Evolutionary conservation across 2,888 invertebrate genomes (phyloP).

Genomic region (Corythucha ciliata): DNA sequence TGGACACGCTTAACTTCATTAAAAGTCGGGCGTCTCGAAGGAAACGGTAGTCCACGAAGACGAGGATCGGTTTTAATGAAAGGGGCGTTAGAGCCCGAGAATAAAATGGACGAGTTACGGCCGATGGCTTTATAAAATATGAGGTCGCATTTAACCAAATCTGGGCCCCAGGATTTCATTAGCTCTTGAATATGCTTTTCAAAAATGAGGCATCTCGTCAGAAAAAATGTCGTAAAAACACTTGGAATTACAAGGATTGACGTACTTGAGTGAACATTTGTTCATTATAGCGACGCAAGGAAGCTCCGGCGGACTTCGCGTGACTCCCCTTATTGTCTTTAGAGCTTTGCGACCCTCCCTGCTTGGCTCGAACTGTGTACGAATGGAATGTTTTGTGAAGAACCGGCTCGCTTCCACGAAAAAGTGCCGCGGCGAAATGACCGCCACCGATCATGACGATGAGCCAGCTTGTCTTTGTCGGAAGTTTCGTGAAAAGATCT

Average conservation of each 20-base stretch:
- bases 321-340: conserved; percentile 56
- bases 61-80: conserved; percentile 50
- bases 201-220: background rate
- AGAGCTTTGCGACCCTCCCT: conserved; percentile 65
- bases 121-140: conserved; percentile 71
- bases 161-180: conserved; percentile 55
- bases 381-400: conserved; percentile 76
- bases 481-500: conserved; percentile 38
- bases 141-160: conserved; percentile 56
- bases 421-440: conserved; percentile 67
- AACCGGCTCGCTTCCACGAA: conserved; percentile 46
- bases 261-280: conserved; percentile 58
- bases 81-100: conserved; percentile 53
- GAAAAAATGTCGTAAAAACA: background rate
- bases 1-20: conserved; percentile 69
- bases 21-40: conserved; percentile 69
- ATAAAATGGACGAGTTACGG: conserved; percentile 62
- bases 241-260: background rate
- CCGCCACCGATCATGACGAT: conserved; percentile 78
- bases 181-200: conserved; percentile 67
- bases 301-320: conserved; percentile 72
- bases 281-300: conserved; percentile 69
- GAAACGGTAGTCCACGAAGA: conserved; percentile 65
- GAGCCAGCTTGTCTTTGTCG: conserved; percentile 48
- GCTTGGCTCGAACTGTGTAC: conserved; percentile 73